Evolutionary conservation across 2,888 invertebrate genomes (phyloP).

Genomic region (Ormyrus nitidulus): DNA sequence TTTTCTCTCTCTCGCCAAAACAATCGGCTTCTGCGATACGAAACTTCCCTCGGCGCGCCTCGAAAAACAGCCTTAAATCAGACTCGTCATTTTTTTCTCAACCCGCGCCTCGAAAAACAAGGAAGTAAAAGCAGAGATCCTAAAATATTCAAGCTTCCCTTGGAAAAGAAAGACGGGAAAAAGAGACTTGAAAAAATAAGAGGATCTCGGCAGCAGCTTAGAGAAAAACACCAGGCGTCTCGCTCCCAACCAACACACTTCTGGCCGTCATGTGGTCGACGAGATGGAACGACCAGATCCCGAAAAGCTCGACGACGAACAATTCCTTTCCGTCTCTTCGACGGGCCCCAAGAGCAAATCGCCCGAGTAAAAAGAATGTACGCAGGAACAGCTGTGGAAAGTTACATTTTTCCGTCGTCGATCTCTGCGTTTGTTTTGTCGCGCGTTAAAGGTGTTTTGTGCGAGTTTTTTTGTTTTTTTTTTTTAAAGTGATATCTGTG

Average conservation of each 20-base stretch:
- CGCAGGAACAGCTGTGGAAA: neutral
- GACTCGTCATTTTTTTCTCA: slow-evolving; percentile 30
- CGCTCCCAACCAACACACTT: slow-evolving; percentile 3
- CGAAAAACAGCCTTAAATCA: slow-evolving; percentile 44
- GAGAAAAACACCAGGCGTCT: slow-evolving; percentile 7
- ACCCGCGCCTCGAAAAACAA: slow-evolving; percentile 12
- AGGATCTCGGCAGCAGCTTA: neutral
- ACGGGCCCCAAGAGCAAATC: neutral
- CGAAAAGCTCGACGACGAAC: slow-evolving; percentile 28
- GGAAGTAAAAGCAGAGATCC: slow-evolving; percentile 17
- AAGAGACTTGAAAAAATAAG: neutral
- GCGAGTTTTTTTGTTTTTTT: too few relatives aligned
- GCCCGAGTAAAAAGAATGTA: neutral
- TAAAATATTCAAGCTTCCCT: slow-evolving; percentile 38
- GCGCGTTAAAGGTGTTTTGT: too few relatives aligned
- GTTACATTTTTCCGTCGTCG: too few relatives aligned
- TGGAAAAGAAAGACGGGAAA: neutral
- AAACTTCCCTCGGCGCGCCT: neutral
- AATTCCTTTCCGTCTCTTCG: slow-evolving; percentile 20
- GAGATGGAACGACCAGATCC: slow-evolving; percentile 46
- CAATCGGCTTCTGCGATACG: slow-evolving; percentile 12
- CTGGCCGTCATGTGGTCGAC: slow-evolving; percentile 47
- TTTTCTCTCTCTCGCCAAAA: neutral
- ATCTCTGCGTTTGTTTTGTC: too few relatives aligned
- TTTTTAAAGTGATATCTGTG: too few relatives aligned